Base-by-base conservation (phyloP, 2,797 vertebrate genomes). In the Centropyge bicolor region DNA sequence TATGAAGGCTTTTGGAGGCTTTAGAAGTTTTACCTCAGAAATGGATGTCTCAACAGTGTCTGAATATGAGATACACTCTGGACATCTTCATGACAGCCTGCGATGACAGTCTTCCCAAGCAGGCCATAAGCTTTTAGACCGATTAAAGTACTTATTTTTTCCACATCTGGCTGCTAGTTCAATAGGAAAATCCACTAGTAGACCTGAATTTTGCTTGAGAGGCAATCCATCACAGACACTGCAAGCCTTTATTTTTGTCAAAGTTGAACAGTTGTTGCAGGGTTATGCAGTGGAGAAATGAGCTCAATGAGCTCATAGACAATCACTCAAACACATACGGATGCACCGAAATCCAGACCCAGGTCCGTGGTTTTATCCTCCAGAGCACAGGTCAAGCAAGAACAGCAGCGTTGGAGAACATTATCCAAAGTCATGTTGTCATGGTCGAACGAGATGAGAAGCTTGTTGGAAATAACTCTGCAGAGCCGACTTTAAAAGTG, bases 401-500 rank as follows among this genome's bases (percentile, higher is more conserved):
- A 73, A 40, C 43, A 55, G 19, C n/a, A 67, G 35, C 52, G 19
- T 70, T 46, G 66, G 8, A 74, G 59, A 59, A 70, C 49, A 77
- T 73, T 69, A 81, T 87, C 46, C 22, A 8, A 76, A 71, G 69
- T 81, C 69, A 46, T 79, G 73, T 88, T 74, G 70, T 87, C 59
- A 76, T 46, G 75, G 60, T 73, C 43, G 40, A 80, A 70, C 11
- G 36, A 84, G 86, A 90, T 78, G 48, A 80, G 88, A 85, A 80
- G 16, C 59, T n/a, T 75, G 59, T 81, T 90, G 69, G 19, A 88
- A 93, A 84, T 84, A 86, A 78, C 60, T 69, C 69, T 13, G 69
- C 43, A 43, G 67, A 66, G 69, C 80, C 82, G 88, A 90, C 84
- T 91, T 88, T 48, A 76, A 89, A 90, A 90, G 45, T 69, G 77